A percentile compares a stretch with the other conserved stretches of the same genome.
These are phyloP conservation scores for Mesoligia furuncula DNA, from an alignment of 2,888 invertebrate genomes.

Conservation along the genomic window DNA sequence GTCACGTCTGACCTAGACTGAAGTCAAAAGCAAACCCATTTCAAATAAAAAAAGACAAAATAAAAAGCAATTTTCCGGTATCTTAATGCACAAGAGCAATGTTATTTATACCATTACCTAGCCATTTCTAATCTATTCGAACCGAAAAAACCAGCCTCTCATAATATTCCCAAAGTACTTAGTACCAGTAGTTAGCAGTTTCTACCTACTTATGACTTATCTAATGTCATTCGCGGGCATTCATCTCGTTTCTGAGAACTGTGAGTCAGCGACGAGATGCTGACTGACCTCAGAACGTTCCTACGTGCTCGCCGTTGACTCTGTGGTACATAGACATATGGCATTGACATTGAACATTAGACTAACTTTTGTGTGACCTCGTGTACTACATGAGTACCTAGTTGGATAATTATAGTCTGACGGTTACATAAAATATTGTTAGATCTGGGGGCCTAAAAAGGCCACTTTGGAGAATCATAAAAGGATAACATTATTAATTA, in stretches of 20 bases:
- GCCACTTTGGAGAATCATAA: no score
- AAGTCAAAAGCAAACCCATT: no score
- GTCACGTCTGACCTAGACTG: no score
- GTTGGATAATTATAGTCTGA: neutral
- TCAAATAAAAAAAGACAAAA: no score
- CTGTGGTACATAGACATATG: conserved; percentile 1
- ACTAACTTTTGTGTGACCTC: conserved; percentile 11
- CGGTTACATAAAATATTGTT: neutral
- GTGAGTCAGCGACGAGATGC: conserved; percentile 54
- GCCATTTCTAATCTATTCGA: neutral
- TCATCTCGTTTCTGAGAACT: conserved; percentile 61
- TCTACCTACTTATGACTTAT: neutral
- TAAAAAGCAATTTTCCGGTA: no score
- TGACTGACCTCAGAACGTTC: conserved; percentile 46
- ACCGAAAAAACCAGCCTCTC: neutral
- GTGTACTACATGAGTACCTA: neutral
- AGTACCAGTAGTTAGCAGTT: neutral
- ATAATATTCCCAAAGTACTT: neutral
- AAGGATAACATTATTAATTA: no score
- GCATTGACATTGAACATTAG: conserved; percentile 36
- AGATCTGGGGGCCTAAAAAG: no score
- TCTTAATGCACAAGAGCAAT: no score
- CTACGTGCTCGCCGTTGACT: conserved; percentile 36
- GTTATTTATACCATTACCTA: no score
- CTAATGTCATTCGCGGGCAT: conserved; percentile 51